A percentile compares a stretch with the other conserved stretches of the same genome.
phyloP scores from a whole-genome alignment of 2,797 vertebrate genomes.

The Acanthurus lineatus region DNA sequence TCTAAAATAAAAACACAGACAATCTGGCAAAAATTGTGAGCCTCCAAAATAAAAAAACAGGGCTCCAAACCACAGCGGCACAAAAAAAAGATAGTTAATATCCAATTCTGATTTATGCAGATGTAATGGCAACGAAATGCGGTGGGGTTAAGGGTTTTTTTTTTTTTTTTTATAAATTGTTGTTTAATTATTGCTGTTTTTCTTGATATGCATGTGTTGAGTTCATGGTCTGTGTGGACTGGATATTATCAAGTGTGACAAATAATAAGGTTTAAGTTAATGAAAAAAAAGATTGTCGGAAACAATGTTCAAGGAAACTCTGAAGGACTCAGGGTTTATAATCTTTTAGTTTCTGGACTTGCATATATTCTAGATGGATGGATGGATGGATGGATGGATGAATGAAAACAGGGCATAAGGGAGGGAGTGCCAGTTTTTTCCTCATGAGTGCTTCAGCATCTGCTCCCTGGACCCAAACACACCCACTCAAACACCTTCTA shows the following conservation, averaged over 20 bases:
- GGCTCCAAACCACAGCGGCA: background rate
- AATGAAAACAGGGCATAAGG: slow-evolving; percentile 25
- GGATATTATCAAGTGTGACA: slow-evolving; percentile 12
- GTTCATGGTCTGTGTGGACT: background rate
- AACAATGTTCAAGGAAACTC: background rate
- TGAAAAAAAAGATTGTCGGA: background rate
- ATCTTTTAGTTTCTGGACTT: background rate
- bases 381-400: slow-evolving; percentile 11
- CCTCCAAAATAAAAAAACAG: background rate
- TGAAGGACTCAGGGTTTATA: background rate
- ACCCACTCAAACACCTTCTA: background rate
- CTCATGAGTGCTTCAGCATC: slow-evolving; percentile 48
- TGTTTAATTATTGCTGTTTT: background rate
- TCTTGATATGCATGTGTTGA: slow-evolving; percentile 2
- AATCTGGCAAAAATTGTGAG: background rate
- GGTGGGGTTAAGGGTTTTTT: too few species aligned
- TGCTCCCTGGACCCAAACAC: slow-evolving; percentile 40
- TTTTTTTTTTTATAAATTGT: background rate
- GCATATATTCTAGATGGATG: slow-evolving; percentile 11
- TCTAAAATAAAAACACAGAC: slow-evolving; percentile 7
- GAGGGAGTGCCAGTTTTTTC: slow-evolving; percentile 34
- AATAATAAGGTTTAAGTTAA: background rate
- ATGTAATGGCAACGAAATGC: slow-evolving; percentile 5
- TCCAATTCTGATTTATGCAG: slow-evolving; percentile 16
- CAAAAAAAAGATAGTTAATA: slow-evolving; percentile 6